Conservation (phyloP, 2,113 vertebrate species). For the Mustela lutreola region DNA sequence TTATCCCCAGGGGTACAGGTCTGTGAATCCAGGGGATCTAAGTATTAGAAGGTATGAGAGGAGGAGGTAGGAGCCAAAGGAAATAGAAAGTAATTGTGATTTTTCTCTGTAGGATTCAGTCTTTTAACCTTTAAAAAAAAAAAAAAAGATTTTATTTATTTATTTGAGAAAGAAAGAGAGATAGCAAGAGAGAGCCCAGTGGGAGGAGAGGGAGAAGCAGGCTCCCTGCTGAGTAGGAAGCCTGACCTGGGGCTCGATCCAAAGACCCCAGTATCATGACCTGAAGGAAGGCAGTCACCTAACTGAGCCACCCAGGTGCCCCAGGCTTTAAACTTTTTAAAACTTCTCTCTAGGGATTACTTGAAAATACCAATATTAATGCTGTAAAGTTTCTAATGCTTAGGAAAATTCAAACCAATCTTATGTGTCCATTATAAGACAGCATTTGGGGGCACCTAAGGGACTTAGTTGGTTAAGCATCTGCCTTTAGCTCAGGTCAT, state of each 20-base stretch:
- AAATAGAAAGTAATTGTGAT: neutral
- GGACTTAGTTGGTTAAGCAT: too few species aligned
- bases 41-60: neutral
- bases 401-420: neutral
- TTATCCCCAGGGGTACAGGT: too few species aligned
- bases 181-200: neutral
- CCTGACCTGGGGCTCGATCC: neutral
- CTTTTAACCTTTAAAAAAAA: neutral
- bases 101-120: neutral
- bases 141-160: neutral
- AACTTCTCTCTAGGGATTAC: neutral
- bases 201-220: neutral
- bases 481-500: too few species aligned
- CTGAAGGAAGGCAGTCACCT: neutral
- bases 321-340: neutral
- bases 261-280: neutral
- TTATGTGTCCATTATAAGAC: neutral
- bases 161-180: neutral
- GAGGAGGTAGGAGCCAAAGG: neutral
- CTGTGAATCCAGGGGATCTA: too few species aligned
- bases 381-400: neutral
- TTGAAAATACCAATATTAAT: neutral
- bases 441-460: neutral
- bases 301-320: neutral
- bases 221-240: neutral